phyloP scores from a whole-genome alignment of 2,113 vertebrate genomes.

The Hipposideros armiger region DNA sequence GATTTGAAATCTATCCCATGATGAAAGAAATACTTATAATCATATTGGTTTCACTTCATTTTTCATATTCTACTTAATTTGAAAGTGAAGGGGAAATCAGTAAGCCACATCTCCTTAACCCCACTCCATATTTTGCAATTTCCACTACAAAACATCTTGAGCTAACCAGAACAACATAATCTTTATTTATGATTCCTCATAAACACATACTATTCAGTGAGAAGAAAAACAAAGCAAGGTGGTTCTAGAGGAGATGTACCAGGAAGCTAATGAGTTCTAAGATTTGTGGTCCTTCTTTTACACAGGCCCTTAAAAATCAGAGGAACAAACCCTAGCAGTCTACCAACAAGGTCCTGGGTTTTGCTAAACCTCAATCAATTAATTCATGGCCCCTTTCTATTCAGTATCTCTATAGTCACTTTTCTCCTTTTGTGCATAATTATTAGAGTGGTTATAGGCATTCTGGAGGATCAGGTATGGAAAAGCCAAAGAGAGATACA shows the following conservation, averaged over 20 bases:
- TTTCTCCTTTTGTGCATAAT: not conserved
- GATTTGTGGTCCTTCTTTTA: not conserved
- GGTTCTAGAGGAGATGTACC: not conserved
- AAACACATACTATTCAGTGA: not conserved
- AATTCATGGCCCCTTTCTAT: not conserved
- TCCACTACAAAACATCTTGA: not conserved
- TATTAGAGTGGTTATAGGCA: not conserved
- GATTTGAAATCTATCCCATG: not conserved
- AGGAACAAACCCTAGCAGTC: not conserved
- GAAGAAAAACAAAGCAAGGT: not conserved
- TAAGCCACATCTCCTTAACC: not conserved
- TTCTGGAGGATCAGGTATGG: not conserved
- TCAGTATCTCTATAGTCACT: not conserved
- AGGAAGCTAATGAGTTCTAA: not conserved
- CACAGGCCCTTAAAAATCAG: not conserved
- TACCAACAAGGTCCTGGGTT: not conserved
- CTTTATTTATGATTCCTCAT: not conserved
- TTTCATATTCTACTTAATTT: not conserved
- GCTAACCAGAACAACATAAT: not conserved
- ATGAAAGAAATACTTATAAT: not conserved
- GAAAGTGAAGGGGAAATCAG: not conserved
- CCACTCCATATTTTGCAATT: not conserved
- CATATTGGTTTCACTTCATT: not conserved
- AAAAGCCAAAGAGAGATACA: not conserved
- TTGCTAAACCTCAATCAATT: not conserved